Base-by-base conservation (phyloP, 2,888 invertebrate genomes). In the Octodonta nipae region DNA sequence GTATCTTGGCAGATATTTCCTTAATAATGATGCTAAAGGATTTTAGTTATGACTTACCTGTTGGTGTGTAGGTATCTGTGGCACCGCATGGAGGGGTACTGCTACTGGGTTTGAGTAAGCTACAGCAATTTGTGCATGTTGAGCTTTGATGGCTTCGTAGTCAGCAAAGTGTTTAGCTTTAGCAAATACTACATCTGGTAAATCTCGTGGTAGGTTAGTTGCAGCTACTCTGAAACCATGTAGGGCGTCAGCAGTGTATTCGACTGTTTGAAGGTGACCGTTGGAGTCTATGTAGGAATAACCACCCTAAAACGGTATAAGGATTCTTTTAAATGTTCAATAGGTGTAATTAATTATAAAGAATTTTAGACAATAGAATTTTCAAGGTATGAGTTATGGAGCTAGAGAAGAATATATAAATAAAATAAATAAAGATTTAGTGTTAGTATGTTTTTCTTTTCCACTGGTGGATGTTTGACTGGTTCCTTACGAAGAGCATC, bases 231-330 rank as follows among this genome's bases (percentile, higher is more conserved):
- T 64, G 56, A 77, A 77, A 25, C 77, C 77, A 45, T 75, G 67
- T 2, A 67, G 53, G 3, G 67, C 61, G 58, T 77, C 77, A 4
- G 75, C 71, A 8, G 69, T 64, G 50, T 77, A 77, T 38, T 71
- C 67, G 22, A 77, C 75, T 17, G 71, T 70, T 56, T 77, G 77
- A 4, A 75, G 58, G 32, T 70, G 60, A 2, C 76, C 75, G 47
- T 75, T 64, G 13, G 72, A 69, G 52, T 78, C 78, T 32, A 78
- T 68, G 54, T 78, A 79, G 31, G 75, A 74, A 51, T 78, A 78
- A 27, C 71, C 73, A 16, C 77, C 77, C 20, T 69, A 65, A 3
- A 35, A 33, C 14, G n/a, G n/a, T n/a, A n/a, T n/a, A n/a, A n/a
- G n/a, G n/a, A n/a, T n/a, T n/a, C n/a, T n/a, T n/a, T n/a, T n/a